Base-by-base conservation (phyloP, 2,888 invertebrate genomes). In the Atethmia centrago region DNA sequence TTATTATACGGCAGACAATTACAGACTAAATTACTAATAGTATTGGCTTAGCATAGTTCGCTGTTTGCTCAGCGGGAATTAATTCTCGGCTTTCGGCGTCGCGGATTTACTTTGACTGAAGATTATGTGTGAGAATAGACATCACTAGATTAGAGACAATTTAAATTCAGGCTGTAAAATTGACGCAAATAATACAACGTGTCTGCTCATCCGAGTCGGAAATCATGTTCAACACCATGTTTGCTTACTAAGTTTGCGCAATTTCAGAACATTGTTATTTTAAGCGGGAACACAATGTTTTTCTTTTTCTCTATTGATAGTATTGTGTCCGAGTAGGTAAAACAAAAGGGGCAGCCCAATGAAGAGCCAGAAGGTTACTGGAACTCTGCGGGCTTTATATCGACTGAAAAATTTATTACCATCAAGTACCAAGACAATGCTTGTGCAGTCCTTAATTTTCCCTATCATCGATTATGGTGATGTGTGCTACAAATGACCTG, bases 11-110 rank as follows among this genome's bases (percentile, higher is more conserved):
- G 36, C 56, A 59, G 73, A 86, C 79, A 86, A 85, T 85, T 86
- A 81, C 82, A 59, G 82, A 66, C 68, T 76, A 66, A 84, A 84
- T 82, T 84, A 84, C 81, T 84, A 80, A 82, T 84, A 82, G 76
- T 84, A 82, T 82, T 82, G 75, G 62, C 80, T 56, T 69, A 75
- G 45, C 65, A 80, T 69, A 82, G 80, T 84, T 80, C 42, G 47
- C 19, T 84, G 80, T 82, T 82, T 80, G 66, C 71, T n/a, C 62
- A 69, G 62, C 36, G 71, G 55, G 62, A 84, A 82, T 84, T 84
- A 84, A 82, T 84, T 80, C 76, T 69, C 84, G 61, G 61, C 68
- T 65, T 80, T 71, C 71, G 61, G 53, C 58, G 55, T 51, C 55
- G 68, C 21, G 68, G 76, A 80, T 82, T 82, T 80, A 71, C 81